phyloP scores from a whole-genome alignment of 2,113 vertebrate genomes.

The Myotis yumanensis region DNA sequence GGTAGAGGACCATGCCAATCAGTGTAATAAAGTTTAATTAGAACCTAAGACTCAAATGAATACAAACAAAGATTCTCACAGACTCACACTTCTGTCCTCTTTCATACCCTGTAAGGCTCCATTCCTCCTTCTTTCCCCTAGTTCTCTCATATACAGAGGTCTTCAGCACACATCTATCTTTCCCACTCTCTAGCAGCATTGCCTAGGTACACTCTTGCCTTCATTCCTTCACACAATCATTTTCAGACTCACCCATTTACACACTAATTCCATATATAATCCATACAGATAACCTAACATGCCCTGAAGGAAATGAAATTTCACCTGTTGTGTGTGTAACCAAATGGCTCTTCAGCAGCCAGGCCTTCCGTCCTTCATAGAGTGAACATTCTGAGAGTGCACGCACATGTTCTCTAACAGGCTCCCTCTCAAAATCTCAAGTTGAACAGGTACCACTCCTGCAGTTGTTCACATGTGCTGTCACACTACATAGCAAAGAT shows the following conservation, averaged over 20 bases:
- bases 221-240: not conserved
- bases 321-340: not conserved
- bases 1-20: not conserved
- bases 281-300: not conserved
- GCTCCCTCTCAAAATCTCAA: not conserved
- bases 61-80: not conserved
- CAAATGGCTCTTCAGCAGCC: not conserved
- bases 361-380: not conserved
- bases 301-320: not conserved
- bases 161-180: not conserved
- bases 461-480: not conserved
- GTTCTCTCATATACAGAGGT: not conserved
- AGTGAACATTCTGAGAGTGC: not conserved
- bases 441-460: not conserved
- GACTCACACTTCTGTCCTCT: not conserved
- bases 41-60: not conserved
- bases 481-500: not conserved
- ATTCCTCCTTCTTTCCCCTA: not conserved
- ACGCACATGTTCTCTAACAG: not conserved
- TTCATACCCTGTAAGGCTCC: not conserved
- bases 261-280: not conserved
- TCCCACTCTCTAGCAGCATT: not conserved
- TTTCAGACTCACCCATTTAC: not conserved
- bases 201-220: not conserved
- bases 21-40: rapidly evolving